Conservation (phyloP, 2,888 invertebrate genomes). For the Acanthosepion pharaonis region DNA sequence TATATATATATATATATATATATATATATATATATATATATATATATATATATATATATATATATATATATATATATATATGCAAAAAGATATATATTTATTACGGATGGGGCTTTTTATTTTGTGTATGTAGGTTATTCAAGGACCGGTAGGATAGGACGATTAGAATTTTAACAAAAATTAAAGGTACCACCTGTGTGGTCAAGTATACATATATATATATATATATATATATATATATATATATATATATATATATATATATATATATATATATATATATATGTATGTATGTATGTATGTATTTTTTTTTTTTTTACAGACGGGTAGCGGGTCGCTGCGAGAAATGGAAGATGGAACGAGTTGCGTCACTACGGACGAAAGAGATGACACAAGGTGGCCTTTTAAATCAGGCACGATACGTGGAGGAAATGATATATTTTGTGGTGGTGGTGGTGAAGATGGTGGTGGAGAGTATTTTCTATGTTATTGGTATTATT, state of each 20-base stretch:
- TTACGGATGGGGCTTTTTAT: background rate
- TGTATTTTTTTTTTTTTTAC: background rate
- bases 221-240: background rate
- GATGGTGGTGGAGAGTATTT: background rate
- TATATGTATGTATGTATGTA: background rate
- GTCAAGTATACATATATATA: background rate
- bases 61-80: too few species aligned
- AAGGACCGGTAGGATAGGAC: background rate
- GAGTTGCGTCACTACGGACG: background rate
- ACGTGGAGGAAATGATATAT: background rate
- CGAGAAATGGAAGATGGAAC: background rate
- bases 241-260: background rate
- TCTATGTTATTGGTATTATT: too few species aligned
- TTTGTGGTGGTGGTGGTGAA: background rate
- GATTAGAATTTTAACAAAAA: background rate
- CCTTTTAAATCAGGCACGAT: background rate
- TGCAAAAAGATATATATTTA: background rate
- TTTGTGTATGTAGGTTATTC: background rate
- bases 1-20: too few species aligned
- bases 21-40: too few species aligned
- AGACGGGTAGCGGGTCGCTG: background rate
- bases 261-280: background rate
- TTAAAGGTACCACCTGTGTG: background rate
- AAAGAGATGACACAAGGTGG: background rate
- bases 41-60: too few species aligned